A percentile compares a stretch with the other conserved stretches of the same genome.
These are phyloP conservation scores for Trichogramma dendrolimi DNA, from an alignment of 2,888 invertebrate genomes.

Conservation along the genomic window DNA sequence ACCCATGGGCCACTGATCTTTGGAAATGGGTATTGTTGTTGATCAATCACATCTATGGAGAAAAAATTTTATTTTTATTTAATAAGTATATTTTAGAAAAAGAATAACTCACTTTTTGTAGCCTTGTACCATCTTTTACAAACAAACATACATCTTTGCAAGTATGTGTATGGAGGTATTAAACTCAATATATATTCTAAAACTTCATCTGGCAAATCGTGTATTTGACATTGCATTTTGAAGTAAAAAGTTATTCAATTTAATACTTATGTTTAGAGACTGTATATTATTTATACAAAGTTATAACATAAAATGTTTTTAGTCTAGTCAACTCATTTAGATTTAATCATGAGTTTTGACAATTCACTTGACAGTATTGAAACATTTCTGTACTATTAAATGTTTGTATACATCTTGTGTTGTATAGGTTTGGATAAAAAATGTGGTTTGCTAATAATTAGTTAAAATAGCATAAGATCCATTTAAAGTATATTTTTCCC, in stretches of 20 bases:
- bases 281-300: no score
- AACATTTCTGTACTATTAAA: no score
- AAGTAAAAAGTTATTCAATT: background rate
- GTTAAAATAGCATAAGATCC: no score
- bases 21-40: constrained; percentile 70
- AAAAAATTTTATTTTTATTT: background rate
- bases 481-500: no score
- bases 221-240: constrained; percentile 51
- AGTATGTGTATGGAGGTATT: constrained; percentile 85
- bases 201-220: constrained; percentile 87
- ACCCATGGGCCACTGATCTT: constrained; percentile 72
- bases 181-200: constrained; percentile 86
- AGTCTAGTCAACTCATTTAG: no score
- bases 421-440: no score
- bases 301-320: no score
- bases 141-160: constrained; percentile 80
- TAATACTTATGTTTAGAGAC: no score
- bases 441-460: no score
- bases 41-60: constrained; percentile 72
- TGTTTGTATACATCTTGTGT: no score
- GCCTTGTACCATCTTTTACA: constrained; percentile 82
- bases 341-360: no score
- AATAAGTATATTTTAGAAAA: background rate
- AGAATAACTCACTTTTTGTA: constrained; percentile 70
- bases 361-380: no score